A percentile compares a stretch with the other conserved stretches of the same genome.
These are phyloP conservation scores for Hipparchia semele DNA, from an alignment of 2,888 invertebrate genomes.

Conservation along the genomic window DNA sequence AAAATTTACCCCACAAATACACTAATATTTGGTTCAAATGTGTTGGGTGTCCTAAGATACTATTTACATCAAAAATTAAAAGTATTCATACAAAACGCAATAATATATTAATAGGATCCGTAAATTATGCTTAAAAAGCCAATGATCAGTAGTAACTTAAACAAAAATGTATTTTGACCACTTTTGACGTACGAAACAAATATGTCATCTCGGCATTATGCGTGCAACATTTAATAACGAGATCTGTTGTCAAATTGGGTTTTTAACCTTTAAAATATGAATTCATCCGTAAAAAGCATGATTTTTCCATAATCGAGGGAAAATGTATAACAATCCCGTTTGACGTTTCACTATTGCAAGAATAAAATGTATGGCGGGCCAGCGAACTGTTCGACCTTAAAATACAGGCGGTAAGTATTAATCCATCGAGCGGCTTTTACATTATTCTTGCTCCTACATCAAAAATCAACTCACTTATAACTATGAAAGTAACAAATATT, in stretches of 20 bases:
- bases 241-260: slow-evolving; percentile 25
- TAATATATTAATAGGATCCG: neutral
- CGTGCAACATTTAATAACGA: slow-evolving; percentile 42
- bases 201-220: slow-evolving; percentile 52
- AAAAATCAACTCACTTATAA: slow-evolving; percentile 55
- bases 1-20: neutral
- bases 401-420: slow-evolving; percentile 29
- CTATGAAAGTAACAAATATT: slow-evolving; percentile 57
- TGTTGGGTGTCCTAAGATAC: neutral
- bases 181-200: slow-evolving; percentile 54
- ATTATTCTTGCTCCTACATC: slow-evolving; percentile 25
- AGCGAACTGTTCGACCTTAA: slow-evolving; percentile 48
- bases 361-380: slow-evolving; percentile 80
- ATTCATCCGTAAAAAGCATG: neutral
- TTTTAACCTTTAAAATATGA: slow-evolving; percentile 34
- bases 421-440: slow-evolving; percentile 8
- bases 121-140: neutral
- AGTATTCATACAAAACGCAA: neutral
- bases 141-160: neutral
- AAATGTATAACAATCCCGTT: slow-evolving; percentile 65
- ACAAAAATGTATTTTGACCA: slow-evolving; percentile 46
- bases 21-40: neutral
- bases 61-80: slow-evolving; percentile 2
- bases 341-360: slow-evolving; percentile 79
- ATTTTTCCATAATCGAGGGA: slow-evolving; percentile 40